phyloP scores from a whole-genome alignment of 2,888 invertebrate species.

The Epistrophe grossulariae region DNA sequence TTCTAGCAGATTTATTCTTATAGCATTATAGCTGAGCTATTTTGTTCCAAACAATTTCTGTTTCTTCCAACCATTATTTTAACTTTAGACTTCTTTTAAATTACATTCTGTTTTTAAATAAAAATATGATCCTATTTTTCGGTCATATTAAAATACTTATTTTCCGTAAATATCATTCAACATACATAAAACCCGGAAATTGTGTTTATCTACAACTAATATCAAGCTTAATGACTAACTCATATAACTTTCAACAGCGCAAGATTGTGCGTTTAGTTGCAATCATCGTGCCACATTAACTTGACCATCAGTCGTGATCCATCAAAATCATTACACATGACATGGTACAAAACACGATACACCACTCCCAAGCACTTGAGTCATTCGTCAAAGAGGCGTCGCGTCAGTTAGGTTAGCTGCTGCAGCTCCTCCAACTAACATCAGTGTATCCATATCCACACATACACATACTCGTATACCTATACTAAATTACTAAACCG shows the following conservation, averaged over 20 bases:
- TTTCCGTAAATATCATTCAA: neutral
- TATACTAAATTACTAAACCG: slow-evolving; percentile 30
- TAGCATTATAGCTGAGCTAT: too few species aligned
- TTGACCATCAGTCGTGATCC: slow-evolving; percentile 73
- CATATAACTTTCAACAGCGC: slow-evolving; percentile 45
- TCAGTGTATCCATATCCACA: neutral
- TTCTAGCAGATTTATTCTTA: too few species aligned
- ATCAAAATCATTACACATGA: slow-evolving; percentile 71
- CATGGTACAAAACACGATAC: slow-evolving; percentile 71
- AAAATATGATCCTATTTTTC: neutral
- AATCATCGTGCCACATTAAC: slow-evolving; percentile 66
- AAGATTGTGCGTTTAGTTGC: slow-evolving; percentile 34
- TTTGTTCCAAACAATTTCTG: too few species aligned
- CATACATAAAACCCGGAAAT: slow-evolving; percentile 37
- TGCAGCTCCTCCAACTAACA: slow-evolving; percentile 32
- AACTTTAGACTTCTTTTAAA: too few species aligned
- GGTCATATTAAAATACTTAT: neutral
- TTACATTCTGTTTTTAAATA: too few species aligned
- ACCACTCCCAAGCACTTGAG: slow-evolving; percentile 71
- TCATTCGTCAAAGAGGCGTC: slow-evolving; percentile 70
- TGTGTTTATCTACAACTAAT: neutral
- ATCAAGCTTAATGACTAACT: slow-evolving; percentile 42
- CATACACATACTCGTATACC: neutral
- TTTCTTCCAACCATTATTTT: too few species aligned
- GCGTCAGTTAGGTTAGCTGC: slow-evolving; percentile 15